These are phyloP conservation scores for Orgyia antiqua DNA, from an alignment of 2,888 invertebrate genomes.

Conservation along the genomic window DNA sequence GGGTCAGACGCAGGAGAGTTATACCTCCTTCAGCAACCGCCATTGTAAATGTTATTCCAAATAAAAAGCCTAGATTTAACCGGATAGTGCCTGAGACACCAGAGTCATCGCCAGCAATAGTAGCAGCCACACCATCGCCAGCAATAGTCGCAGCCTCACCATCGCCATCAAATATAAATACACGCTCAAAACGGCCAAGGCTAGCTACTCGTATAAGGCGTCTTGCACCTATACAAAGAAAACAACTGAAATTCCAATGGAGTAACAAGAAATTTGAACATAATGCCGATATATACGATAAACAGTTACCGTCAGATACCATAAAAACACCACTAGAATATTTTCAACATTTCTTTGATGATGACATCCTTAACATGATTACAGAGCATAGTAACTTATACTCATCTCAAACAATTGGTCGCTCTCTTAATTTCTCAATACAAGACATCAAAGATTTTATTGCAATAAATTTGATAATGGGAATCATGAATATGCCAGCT, in stretches of 20 bases:
- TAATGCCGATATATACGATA: constrained; percentile 13
- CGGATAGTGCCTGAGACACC: constrained; percentile 14
- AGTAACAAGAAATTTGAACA: constrained; percentile 10
- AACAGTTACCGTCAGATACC: constrained; percentile 7
- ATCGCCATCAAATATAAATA: constrained; percentile 13
- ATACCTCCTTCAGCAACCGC: constrained; percentile 7
- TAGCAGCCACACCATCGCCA: constrained; percentile 12
- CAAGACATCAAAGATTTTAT: constrained; percentile 7
- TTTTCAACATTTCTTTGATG: constrained; percentile 1
- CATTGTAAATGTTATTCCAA: constrained; percentile 5
- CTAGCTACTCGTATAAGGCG: constrained; percentile 11
- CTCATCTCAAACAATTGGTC: constrained; percentile 10
- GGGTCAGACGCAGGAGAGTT: no score
- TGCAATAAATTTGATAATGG: constrained; percentile 6
- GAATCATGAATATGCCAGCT: constrained; percentile 5
- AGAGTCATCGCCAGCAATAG: constrained; percentile 11
- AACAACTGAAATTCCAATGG: constrained; percentile 13
- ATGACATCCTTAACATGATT: constrained; percentile 10
- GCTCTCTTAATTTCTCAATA: constrained; percentile 1
- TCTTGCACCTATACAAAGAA: constrained; percentile 12
- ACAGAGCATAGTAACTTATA: constrained; percentile 5
- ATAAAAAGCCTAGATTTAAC: constrained; percentile 8
- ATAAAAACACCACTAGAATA: constrained; percentile 5
- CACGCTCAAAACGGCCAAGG: constrained; percentile 11
- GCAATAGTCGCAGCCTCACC: constrained; percentile 12